Percentiles rank a stretch among this genome's conserved stretches.
Conservation (phyloP, 2,888 invertebrate genomes). For the Malacosoma neustria region DNA sequence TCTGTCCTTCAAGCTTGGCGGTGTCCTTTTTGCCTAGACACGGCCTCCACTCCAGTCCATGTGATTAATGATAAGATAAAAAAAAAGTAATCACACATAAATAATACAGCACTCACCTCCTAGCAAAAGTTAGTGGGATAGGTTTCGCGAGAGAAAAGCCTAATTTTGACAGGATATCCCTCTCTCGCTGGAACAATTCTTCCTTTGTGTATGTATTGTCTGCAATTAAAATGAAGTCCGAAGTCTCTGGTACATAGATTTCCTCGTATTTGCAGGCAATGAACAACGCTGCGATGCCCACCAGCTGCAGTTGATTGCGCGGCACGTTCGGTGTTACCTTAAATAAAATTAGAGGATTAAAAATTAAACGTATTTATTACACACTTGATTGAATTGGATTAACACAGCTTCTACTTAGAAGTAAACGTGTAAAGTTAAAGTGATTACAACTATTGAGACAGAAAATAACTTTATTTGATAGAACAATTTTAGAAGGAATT, state of each 20-base stretch:
- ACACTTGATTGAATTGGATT: not conserved
- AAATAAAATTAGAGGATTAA: conserved; percentile 15
- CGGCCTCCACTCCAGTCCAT: too few relatives aligned
- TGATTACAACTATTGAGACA: too few relatives aligned
- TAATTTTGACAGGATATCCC: conserved; percentile 82
- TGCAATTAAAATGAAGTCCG: conserved; percentile 93
- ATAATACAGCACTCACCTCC: conserved; percentile 83
- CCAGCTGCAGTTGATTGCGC: conserved; percentile 85
- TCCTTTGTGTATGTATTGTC: conserved; percentile 88
- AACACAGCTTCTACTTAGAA: not conserved
- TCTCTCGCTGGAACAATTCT: conserved; percentile 90
- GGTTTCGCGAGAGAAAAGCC: conserved; percentile 90
- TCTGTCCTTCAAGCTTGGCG: too few relatives aligned
- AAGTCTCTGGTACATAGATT: conserved; percentile 89
- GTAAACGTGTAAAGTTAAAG: too few relatives aligned
- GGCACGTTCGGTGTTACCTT: conserved; percentile 77
- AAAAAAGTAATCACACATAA: too few relatives aligned
- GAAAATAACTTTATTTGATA: too few relatives aligned
- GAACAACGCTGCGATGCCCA: conserved; percentile 92
- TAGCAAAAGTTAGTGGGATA: conserved; percentile 89
- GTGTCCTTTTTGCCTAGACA: too few relatives aligned
- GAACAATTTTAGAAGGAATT: too few relatives aligned
- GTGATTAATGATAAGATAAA: too few relatives aligned
- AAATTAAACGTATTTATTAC: not conserved
- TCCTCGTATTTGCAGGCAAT: conserved; percentile 97